These are phyloP conservation scores for Neopipo cinnamomea DNA, from an alignment of 2,113 vertebrate species.

Conservation along the genomic window DNA sequence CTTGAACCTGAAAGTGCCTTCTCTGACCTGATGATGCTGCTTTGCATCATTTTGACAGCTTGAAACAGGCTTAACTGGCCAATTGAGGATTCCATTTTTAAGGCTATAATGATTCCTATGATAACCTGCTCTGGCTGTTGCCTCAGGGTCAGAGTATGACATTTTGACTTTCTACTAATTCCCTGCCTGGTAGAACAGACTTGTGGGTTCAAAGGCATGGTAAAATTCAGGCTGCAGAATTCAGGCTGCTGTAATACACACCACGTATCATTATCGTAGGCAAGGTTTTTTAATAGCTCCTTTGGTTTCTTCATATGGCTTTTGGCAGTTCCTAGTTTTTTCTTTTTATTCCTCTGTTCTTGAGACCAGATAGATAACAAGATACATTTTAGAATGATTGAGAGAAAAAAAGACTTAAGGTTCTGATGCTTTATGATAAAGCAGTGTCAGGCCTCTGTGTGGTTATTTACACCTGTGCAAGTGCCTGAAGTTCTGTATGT, in stretches of 20 bases:
- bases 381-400: not conserved
- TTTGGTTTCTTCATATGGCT: not conserved
- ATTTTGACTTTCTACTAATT: constrained; percentile 7
- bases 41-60: constrained; percentile 38
- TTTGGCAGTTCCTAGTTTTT: not conserved
- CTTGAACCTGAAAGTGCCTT: not conserved
- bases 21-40: not conserved
- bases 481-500: not conserved
- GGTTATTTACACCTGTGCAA: not conserved
- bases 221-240: not conserved
- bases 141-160: not conserved
- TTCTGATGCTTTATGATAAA: not conserved
- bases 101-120: constrained; percentile 4
- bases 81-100: constrained; percentile 8
- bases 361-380: not conserved
- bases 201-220: not conserved
- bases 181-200: not conserved
- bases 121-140: constrained; percentile 11
- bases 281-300: not conserved
- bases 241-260: not conserved
- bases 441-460: accelerated
- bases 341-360: not conserved
- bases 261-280: not conserved
- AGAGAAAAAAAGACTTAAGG: not conserved
- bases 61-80: not conserved